Evolutionary conservation across 2,113 vertebrate genomes (phyloP).

Genomic region (Pseudonaja textilis): DNA sequence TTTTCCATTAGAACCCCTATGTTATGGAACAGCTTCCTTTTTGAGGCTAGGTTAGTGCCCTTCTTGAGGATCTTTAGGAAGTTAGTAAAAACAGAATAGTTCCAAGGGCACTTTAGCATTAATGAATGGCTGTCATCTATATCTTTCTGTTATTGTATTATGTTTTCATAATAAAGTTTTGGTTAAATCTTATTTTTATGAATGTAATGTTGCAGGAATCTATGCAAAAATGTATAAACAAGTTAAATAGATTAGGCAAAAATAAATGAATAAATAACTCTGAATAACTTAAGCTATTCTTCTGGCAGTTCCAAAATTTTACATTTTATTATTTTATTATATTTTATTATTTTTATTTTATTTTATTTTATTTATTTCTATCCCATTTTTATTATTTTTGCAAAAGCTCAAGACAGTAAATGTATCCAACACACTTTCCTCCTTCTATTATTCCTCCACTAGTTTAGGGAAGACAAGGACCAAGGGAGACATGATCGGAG

Average conservation of each 20-base stretch:
- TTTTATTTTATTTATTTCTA: not conserved
- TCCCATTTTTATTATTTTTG: not conserved
- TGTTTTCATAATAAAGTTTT: not conserved
- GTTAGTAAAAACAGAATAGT: not conserved
- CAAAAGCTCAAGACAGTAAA: not conserved
- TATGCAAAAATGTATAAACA: not conserved
- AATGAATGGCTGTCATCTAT: not conserved
- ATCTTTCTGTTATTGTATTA: not conserved
- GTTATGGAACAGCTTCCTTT: not conserved
- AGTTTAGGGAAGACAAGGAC: no score
- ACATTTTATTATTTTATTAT: no score
- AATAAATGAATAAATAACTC: not conserved
- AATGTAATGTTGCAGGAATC: not conserved
- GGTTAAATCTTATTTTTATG: not conserved
- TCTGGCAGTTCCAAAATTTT: not conserved
- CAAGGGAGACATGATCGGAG: no score
- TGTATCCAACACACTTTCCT: no score
- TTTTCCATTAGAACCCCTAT: not conserved
- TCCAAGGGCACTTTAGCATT: not conserved
- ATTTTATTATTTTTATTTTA: no score
- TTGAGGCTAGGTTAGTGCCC: not conserved
- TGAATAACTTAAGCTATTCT: not conserved
- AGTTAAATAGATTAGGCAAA: not conserved
- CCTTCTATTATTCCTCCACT: no score
- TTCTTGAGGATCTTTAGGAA: not conserved